Base-by-base conservation (phyloP, 2,797 vertebrate genomes). In the Zenarchopterus dispar region DNA sequence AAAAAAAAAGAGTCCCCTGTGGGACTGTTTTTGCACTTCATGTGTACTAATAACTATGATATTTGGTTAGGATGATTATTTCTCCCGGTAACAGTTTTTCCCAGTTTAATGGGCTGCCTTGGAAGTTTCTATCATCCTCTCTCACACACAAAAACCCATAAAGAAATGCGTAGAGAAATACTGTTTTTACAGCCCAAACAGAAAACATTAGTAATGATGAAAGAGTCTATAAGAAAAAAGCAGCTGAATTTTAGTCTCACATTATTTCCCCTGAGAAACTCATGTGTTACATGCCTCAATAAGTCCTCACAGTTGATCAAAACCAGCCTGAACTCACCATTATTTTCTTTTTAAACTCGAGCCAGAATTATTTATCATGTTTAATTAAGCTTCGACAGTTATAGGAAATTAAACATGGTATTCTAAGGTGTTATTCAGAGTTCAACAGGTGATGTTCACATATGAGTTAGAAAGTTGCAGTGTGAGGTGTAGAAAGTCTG, bases 191-290 rank as follows among this genome's bases (percentile, higher is more conserved):
- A 31, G 75, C 70, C 77, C 74, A 59, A 13, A 62, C 75, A 84
- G 78, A 73, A n/a, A 70, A 41, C 64, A 83, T 85, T 75, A 81
- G 58, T 52, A 62, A n/a, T 82, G 76, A 81, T 78, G 65, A 85
- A 81, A 48, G 67, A 51, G 47, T 67, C 46, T 58, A 68, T 75
- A 82, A 75, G 59, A 16, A 75, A 67, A 73, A 39, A 78, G 44
- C 49, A 56, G 72, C 28, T 52, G 65, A 5, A 76, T 68, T 65
- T 46, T 63, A 67, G 74, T 61, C 62, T 61, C 62, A 2, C 42
- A 3, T 87, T 87, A 89, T 89, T 88, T 89, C 86, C 86, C 84
- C 31, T 8, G 83, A 86, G 82, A 83, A 63, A 67, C 46, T 58
- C 31, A 56, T 57, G 50, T 36, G 11, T 5, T 15, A 15, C 15